Conservation (phyloP, 2,113 vertebrate genomes). For the Hylia prasina region DNA sequence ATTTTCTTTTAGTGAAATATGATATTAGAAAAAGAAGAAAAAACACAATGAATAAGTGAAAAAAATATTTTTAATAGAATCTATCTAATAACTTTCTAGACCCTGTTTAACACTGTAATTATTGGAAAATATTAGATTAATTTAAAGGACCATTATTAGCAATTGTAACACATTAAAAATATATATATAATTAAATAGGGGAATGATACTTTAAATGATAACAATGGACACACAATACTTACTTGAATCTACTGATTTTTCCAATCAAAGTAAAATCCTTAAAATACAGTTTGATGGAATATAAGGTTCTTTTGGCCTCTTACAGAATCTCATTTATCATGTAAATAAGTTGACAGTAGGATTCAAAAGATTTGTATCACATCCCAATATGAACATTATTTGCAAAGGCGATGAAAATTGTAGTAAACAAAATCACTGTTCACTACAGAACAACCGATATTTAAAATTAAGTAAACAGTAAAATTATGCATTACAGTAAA, state of each 20-base stretch:
- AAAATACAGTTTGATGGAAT: neutral
- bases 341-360: neutral
- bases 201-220: neutral
- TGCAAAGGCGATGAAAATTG: neutral
- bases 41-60: neutral
- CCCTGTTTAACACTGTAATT: neutral
- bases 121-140: neutral
- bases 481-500: neutral
- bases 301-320: neutral
- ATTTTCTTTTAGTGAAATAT: neutral
- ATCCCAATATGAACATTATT: rapidly evolving
- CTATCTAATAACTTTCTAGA: neutral
- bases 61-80: neutral
- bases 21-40: neutral
- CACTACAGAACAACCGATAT: rapidly evolving
- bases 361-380: neutral
- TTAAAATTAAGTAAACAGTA: neutral
- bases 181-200: neutral
- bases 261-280: neutral
- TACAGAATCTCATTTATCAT: neutral
- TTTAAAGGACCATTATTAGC: neutral
- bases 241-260: neutral
- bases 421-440: neutral
- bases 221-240: neutral
- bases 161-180: neutral